Percentiles rank a stretch among this genome's conserved stretches.
phyloP scores from a whole-genome alignment of 30 jellyfish, hydroid and myxozoan genomes.

The Clytia hemisphaerica region DNA sequence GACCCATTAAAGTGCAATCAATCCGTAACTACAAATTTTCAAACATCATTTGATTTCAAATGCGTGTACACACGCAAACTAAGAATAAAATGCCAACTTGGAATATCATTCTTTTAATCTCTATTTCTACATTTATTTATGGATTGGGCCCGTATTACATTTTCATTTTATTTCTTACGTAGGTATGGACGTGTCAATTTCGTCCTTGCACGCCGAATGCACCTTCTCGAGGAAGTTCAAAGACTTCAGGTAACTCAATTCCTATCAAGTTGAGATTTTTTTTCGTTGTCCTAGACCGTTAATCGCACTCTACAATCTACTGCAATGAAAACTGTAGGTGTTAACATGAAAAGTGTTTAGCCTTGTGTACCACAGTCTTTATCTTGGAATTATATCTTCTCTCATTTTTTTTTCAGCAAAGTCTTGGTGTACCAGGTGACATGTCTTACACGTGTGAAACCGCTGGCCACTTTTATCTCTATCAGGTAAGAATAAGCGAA shows the following conservation, averaged over 20 bases:
- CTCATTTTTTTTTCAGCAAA: slow-evolving; percentile 48
- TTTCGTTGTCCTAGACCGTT: too few relatives aligned
- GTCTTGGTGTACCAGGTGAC: slow-evolving; percentile 88
- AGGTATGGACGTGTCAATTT: slow-evolving; percentile 98
- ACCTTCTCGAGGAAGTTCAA: slow-evolving; percentile 84
- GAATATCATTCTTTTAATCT: too few relatives aligned
- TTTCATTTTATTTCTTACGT: background rate
- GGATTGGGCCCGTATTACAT: background rate
- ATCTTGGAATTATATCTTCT: background rate
- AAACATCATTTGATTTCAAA: too few relatives aligned
- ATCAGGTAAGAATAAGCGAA: slow-evolving; percentile 56
- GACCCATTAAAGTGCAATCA: too few relatives aligned
- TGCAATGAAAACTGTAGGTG: too few relatives aligned
- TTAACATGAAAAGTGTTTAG: too few relatives aligned
- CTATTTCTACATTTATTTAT: too few relatives aligned
- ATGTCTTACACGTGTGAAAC: slow-evolving; percentile 98
- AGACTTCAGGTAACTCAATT: slow-evolving; percentile 66
- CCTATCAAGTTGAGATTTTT: background rate
- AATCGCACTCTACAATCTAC: too few relatives aligned
- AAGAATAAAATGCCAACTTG: too few relatives aligned
- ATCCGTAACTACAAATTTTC: too few relatives aligned
- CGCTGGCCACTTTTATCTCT: slow-evolving; percentile 90
- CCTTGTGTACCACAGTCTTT: too few relatives aligned
- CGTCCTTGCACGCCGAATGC: slow-evolving; percentile 92
- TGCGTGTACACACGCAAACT: too few relatives aligned